phyloP scores from a whole-genome alignment of 2,888 invertebrate species.

The Apamea anceps region DNA sequence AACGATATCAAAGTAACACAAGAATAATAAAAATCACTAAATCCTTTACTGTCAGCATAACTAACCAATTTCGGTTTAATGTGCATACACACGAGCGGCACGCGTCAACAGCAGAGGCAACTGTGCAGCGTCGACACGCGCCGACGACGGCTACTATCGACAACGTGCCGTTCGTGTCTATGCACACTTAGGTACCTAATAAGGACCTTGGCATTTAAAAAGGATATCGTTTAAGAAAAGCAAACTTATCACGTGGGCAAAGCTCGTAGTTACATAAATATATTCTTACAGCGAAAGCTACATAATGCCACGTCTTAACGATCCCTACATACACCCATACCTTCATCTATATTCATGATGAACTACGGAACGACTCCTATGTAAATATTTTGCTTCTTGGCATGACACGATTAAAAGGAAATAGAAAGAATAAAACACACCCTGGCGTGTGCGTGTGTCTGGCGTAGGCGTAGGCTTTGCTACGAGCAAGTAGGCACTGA shows the following conservation, averaged over 20 bases:
- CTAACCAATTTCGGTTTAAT: neutral
- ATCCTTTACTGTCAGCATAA: neutral
- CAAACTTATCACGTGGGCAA: neutral
- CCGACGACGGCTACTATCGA: neutral
- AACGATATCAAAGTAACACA: neutral
- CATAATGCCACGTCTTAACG: conserved; percentile 25
- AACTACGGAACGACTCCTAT: neutral
- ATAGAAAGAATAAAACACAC: too few relatives aligned
- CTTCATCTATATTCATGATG: conserved; percentile 49
- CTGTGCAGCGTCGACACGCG: too few relatives aligned
- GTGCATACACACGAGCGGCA: too few relatives aligned
- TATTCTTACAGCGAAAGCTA: conserved; percentile 10
- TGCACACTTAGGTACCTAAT: neutral
- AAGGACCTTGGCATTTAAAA: neutral
- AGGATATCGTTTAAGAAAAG: neutral
- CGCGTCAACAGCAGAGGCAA: too few relatives aligned
- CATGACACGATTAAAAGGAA: neutral
- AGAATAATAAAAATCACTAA: neutral
- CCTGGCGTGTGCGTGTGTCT: too few relatives aligned
- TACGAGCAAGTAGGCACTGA: neutral
- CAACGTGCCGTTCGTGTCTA: neutral
- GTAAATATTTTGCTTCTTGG: conserved; percentile 28
- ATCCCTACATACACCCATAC: conserved; percentile 4
- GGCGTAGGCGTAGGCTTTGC: neutral
- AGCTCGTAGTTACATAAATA: conserved; percentile 5